Base-by-base conservation (phyloP, 2,888 invertebrate genomes). In the Drosophila histrio region DNA sequence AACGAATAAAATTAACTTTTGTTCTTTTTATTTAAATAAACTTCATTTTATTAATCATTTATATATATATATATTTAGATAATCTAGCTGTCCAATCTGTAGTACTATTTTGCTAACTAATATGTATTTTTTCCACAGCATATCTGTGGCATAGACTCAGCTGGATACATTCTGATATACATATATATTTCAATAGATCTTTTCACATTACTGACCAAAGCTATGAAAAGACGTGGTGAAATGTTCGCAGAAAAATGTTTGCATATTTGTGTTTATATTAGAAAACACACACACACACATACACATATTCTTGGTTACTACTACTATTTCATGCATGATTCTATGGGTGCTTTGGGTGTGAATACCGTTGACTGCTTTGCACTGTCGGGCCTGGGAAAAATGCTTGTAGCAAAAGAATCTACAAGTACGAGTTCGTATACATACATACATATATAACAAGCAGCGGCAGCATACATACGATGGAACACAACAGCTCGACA, bases 401-500 rank as follows among this genome's bases (percentile, higher is more conserved):
- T 44, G 32, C 56, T 49, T 21, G 54, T 24, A 39, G 43, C 52
- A 60, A 67, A 61, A 52, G 59, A 56, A 56, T 52, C 32, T 44
- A 41, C 47, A 58, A 32, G 24, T n/a, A 38, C 21, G 8, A 28
- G 52, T 15, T 26, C 50, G 43, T 17, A 28, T 44, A 17, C 13
- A 21, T 21, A 21, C 2, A 17, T 7, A 15, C 19, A 21, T 38
- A 46, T 50, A 50, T 22, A 67, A 47, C 61, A 54, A 52, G 68
- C 61, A 78, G 79, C 56, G 75, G 64, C 72, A n/a, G n/a, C n/a
- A n/a, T n/a, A n/a, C n/a, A 77, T 67, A 64, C 65, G 70, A 84
- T 68, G 64, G 76, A 81, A 57, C 87, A 79, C 82, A 85, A 85
- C 84, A 84, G 67, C 79, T 73, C 80, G 83, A 73, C 86, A 70